phyloP scores from a whole-genome alignment of 2,797 vertebrate genomes.

The Sebastes goodei region DNA sequence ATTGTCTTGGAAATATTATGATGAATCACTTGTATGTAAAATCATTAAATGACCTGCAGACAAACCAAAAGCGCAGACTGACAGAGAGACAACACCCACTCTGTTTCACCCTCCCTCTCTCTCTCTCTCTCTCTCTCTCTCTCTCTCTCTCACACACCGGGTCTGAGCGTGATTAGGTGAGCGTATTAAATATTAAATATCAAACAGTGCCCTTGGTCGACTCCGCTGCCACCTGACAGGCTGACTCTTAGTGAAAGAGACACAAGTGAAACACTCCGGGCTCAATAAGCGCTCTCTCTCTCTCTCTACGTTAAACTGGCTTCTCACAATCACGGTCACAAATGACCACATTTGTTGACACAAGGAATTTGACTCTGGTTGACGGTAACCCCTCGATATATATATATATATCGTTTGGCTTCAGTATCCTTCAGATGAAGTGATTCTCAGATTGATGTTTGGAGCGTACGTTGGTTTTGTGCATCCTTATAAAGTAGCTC shows the following conservation, averaged over 20 bases:
- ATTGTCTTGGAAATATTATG: slow-evolving; percentile 63
- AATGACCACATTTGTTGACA: no score
- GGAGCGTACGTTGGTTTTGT: no score
- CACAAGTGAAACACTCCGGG: slow-evolving; percentile 3
- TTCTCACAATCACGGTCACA: accelerated
- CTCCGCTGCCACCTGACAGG: slow-evolving; percentile 25
- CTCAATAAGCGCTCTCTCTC: background rate
- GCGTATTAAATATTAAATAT: slow-evolving; percentile 64
- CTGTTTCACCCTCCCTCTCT: background rate
- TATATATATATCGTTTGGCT: no score
- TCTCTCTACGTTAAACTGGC: background rate
- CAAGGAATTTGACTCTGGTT: no score
- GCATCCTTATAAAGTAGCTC: no score
- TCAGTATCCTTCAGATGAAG: no score
- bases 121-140: background rate
- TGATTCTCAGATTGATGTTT: no score
- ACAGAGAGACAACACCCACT: slow-evolving; percentile 12
- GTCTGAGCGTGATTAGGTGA: slow-evolving; percentile 51
- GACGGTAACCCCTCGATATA: no score
- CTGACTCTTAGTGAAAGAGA: slow-evolving; percentile 21
- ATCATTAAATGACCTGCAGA: slow-evolving; percentile 60
- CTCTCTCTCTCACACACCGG: background rate
- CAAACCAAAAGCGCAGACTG: slow-evolving; percentile 34
- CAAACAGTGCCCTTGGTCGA: slow-evolving; percentile 48
- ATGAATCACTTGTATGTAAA: slow-evolving; percentile 68